These are phyloP conservation scores for Spondyliosoma cantharus DNA, from an alignment of 2,797 vertebrate genomes.

Conservation along the genomic window DNA sequence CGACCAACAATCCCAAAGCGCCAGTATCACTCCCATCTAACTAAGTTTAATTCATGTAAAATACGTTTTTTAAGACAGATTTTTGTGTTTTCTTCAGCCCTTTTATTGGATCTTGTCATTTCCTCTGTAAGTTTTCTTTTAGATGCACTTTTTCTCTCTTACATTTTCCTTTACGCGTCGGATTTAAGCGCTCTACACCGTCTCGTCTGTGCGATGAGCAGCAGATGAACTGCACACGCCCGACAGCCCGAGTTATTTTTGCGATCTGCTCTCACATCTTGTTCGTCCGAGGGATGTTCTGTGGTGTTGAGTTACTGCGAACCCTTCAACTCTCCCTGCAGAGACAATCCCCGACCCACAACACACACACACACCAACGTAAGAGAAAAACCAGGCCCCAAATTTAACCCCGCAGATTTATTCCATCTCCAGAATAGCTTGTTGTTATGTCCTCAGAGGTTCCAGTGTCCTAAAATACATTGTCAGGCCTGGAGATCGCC, in stretches of 20 bases:
- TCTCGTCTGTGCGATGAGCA: neutral
- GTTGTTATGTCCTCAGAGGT: conserved; percentile 30
- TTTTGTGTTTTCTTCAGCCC: neutral
- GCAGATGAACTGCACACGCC: conserved; percentile 11
- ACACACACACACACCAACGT: conserved; percentile 20
- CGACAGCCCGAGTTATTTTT: conserved; percentile 69
- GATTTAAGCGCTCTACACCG: neutral
- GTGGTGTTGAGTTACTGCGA: conserved; percentile 75
- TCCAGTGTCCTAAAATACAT: conserved; percentile 56
- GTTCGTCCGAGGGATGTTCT: conserved; percentile 69
- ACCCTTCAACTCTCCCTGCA: conserved; percentile 27
- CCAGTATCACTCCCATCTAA: too few species aligned
- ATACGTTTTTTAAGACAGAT: too few species aligned
- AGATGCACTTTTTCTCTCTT: neutral
- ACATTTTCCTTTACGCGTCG: neutral
- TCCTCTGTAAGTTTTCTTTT: neutral
- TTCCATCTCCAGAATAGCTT: conserved; percentile 51
- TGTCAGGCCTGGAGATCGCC: conserved; percentile 19
- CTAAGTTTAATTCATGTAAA: too few species aligned
- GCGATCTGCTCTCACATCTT: conserved; percentile 71
- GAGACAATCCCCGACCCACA: conserved; percentile 67
- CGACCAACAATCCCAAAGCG: too few species aligned
- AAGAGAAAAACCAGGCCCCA: conserved; percentile 55
- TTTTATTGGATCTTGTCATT: neutral
- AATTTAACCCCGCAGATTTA: conserved; percentile 65